Evolutionary conservation across 2,888 invertebrate species (phyloP), one percentile per base, ranked within the genome.

Genomic region (Lacanobia oleracea): DNA sequence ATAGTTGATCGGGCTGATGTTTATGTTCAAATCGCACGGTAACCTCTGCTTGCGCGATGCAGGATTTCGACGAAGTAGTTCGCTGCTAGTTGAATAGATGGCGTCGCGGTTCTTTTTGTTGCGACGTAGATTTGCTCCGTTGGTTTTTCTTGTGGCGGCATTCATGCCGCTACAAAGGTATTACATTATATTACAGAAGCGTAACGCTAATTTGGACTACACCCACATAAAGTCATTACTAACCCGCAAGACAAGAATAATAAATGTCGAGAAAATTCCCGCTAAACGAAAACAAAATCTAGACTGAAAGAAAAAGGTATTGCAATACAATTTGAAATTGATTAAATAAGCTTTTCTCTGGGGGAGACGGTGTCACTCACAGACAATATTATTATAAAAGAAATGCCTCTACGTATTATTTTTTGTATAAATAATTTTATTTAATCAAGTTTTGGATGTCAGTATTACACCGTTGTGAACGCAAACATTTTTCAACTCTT

Each of bases 371-470:
- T 83, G 86, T 85, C 82, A 77, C 37, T 78, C 71, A 51, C 79
- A 72, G 75, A 68, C 53, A 70, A 53, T 71, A 71, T 72, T 63
- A 77, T 83, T 83, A 67, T 71, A 80, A 75, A 21, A 78, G 66
- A 77, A 79, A 80, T 77, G 69, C 67, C 75, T 68, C 59, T 51
- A 79, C 74, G 61, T 70, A 59, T 57, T 70, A 77, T 73, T 64
- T 77, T 63, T 72, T 72, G 53, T 62, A 72, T 72, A 76, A 74
- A 82, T 78, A 81, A 84, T 78, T 73, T 79, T 80, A 80, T 84
- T 76, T 81, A 67, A 79, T 78, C 69, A 76, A 84, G 64, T 65
- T 82, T 79, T 65, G 57, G 33, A 3, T 53, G 21, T 21, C 21
- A 23, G 50, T 61, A 1, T 81, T 12, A 82, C 75, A 81, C 75